Base-by-base conservation (phyloP, 2,888 invertebrate genomes). In the Nemapogon koenigi region DNA sequence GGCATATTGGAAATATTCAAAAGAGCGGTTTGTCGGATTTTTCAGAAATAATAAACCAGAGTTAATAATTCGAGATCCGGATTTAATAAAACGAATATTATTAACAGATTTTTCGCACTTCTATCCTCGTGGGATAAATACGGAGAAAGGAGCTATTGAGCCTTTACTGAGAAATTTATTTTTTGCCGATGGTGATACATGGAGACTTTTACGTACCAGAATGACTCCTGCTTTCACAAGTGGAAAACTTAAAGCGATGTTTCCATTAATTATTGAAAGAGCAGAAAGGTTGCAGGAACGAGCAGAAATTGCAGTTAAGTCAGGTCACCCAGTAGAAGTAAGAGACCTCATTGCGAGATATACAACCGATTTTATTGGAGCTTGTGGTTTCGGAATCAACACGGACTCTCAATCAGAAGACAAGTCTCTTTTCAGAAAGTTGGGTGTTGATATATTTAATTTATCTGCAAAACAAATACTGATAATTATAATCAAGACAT, bases 281-380 rank as follows among this genome's bases (percentile, higher is more conserved):
- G 41, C 47, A 14, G 45, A 46, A 16, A 42, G 38, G 19, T 26
- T 49, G 2, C 35, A 41, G 16, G 15, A 16, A 16, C 16, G 31
- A 25, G 17, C 31, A 26, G 35, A 35, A 31, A 11, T 13, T 10
- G 15, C 38, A 11, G 27, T 31, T 4, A 15, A 13, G 6, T 10
- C 19, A 3, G 35, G 33, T n/a, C 16, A 35, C 16, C 14, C n/a
- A n/a, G 11, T 13, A 10, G 35, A 41, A 17, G 33, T 38, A 2
- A 35, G 41, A 25, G 41, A 43, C 1, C 32, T 46, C 10, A 43
- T 44, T 38, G 44, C 44, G 11, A 37, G 44, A 3, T 46, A 41
- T 17, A 44, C 44, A 10, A 44, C 40, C n/a, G 46, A 75, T 43
- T 70, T 73, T 41, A 73, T 75, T 7, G 75, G 75, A 3, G 68